These are phyloP conservation scores for Odobenus rosmarus DNA, from an alignment of 2,113 vertebrate species.

Conservation along the genomic window DNA sequence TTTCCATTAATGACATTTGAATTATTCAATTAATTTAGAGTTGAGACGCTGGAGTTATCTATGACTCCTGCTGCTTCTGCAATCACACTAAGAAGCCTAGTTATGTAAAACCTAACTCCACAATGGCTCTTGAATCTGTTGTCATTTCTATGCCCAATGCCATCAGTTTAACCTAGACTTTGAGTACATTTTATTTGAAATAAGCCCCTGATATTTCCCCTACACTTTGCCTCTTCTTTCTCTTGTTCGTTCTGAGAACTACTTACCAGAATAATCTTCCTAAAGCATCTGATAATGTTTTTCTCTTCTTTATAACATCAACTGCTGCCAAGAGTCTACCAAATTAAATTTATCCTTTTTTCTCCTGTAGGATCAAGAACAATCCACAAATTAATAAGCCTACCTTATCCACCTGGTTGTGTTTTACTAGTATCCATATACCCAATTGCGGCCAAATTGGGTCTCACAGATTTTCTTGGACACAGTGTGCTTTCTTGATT, in stretches of 20 bases:
- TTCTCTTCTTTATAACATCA: constrained; percentile 57
- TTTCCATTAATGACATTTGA: not conserved
- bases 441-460: not conserved
- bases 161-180: constrained; percentile 11
- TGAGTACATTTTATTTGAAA: constrained; percentile 63
- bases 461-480: constrained; percentile 27
- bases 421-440: not conserved
- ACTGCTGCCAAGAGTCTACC: constrained; percentile 45
- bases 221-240: constrained; percentile 19
- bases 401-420: constrained; percentile 11
- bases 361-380: not conserved
- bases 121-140: not conserved
- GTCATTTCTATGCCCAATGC: not conserved
- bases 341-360: constrained; percentile 45
- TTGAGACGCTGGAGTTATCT: not conserved
- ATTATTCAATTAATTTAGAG: not conserved
- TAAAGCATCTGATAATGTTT: constrained; percentile 47
- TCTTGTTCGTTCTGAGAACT: constrained; percentile 24
- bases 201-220: constrained; percentile 31
- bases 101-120: not conserved
- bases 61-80: not conserved
- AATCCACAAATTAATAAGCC: constrained; percentile 11
- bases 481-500: constrained; percentile 37
- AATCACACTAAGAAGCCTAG: not conserved
- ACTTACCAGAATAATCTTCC: constrained; percentile 53